A percentile compares a stretch with the other conserved stretches of the same genome.
Evolutionary conservation across 2,888 invertebrate genomes (phyloP).

Genomic region (Tenthredo notha): DNA sequence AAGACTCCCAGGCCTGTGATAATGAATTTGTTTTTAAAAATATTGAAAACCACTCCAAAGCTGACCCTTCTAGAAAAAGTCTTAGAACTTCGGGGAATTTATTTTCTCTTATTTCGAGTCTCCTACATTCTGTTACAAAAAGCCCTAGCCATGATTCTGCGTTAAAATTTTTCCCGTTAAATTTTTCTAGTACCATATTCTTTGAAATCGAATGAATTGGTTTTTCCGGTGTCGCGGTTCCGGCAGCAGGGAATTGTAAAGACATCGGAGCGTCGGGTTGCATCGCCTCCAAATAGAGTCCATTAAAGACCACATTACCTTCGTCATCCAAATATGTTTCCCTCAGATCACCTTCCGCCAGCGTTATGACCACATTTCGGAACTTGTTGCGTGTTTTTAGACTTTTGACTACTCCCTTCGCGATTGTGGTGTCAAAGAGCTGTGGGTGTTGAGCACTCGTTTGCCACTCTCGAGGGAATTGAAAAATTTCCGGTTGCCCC

Average conservation of each 20-base stretch:
- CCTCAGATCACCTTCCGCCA: background rate
- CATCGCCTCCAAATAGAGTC: background rate
- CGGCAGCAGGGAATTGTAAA: background rate
- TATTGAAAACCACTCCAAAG: slow-evolving; percentile 45
- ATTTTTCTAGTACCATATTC: slow-evolving; percentile 51
- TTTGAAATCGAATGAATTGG: background rate
- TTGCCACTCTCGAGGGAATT: background rate
- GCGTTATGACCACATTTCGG: background rate
- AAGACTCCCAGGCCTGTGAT: slow-evolving; percentile 28
- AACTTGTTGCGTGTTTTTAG: slow-evolving; percentile 32
- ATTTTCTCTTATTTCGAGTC: slow-evolving; percentile 26
- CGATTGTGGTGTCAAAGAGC: background rate
- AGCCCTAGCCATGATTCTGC: slow-evolving; percentile 30
- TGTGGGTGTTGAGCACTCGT: background rate
- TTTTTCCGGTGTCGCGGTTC: background rate
- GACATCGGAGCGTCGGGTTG: no score
- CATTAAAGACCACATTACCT: slow-evolving; percentile 17
- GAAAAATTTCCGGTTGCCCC: background rate
- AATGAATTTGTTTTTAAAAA: slow-evolving; percentile 22
- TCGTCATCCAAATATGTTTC: background rate
- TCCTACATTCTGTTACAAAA: slow-evolving; percentile 36
- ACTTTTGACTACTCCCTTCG: background rate
- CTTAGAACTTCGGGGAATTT: slow-evolving; percentile 39
- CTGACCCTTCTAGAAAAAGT: slow-evolving; percentile 49
- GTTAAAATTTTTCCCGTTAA: slow-evolving; percentile 48